A percentile compares a stretch with the other conserved stretches of the same genome.
Evolutionary conservation across 2,888 invertebrate species (phyloP).

Genomic region (Agriopis aurantiaria): DNA sequence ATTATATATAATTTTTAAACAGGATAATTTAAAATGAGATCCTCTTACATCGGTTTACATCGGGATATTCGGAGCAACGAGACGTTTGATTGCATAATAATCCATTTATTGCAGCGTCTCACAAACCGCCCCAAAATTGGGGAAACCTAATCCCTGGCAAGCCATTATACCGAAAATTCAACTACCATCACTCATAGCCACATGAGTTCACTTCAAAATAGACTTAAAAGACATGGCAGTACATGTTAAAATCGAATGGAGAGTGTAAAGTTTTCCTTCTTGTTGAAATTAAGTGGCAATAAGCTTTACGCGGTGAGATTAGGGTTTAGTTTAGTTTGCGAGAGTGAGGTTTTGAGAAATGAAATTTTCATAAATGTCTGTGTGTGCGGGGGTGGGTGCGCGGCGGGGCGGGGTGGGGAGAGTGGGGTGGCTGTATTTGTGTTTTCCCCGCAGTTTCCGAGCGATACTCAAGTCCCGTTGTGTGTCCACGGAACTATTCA

Average conservation of each 20-base stretch:
- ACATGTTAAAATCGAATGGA: constrained; percentile 67
- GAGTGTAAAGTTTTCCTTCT: constrained; percentile 60
- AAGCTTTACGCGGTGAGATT: constrained; percentile 70
- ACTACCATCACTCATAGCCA: constrained; percentile 71
- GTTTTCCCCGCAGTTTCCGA: constrained; percentile 74
- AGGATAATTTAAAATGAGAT: constrained; percentile 42
- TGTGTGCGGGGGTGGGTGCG: constrained; percentile 46
- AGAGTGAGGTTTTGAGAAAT: constrained; percentile 76
- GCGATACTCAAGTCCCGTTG: constrained; percentile 70
- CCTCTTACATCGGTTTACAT: constrained; percentile 40
- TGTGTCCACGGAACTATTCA: constrained; percentile 75
- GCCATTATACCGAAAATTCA: constrained; percentile 81
- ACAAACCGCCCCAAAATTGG: constrained; percentile 70
- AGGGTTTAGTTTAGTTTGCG: constrained; percentile 77
- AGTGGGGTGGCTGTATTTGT: constrained; percentile 68
- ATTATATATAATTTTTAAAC: background rate
- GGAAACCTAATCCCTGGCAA: constrained; percentile 82
- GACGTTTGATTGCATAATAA: constrained; percentile 79
- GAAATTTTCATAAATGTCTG: constrained; percentile 81
- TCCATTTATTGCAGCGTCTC: constrained; percentile 79
- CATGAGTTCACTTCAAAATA: constrained; percentile 50
- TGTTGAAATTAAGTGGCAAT: constrained; percentile 71
- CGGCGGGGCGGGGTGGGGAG: constrained; percentile 42
- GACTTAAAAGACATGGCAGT: constrained; percentile 61
- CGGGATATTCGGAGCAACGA: constrained; percentile 42